Conservation (phyloP, 2,888 invertebrate species). For the Anthrax anthrax region DNA sequence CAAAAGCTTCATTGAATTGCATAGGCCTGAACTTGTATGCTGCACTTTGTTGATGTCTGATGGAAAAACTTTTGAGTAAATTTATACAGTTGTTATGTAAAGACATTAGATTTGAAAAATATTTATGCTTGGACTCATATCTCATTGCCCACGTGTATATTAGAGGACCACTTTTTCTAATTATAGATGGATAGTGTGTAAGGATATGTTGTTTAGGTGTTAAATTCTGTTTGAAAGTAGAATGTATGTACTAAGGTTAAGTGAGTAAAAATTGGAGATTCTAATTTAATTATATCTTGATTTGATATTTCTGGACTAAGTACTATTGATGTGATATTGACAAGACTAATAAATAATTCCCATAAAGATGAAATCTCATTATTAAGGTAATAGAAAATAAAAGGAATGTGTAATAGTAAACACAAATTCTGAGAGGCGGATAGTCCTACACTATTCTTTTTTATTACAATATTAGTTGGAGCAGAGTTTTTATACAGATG, state of each 20-base stretch:
- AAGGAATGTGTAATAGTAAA: not conserved
- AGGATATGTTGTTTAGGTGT: conserved; percentile 1
- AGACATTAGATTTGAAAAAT: not conserved
- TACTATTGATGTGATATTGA: not conserved
- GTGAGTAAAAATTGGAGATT: not conserved
- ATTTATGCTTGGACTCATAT: conserved; percentile 1
- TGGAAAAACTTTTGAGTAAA: not conserved
- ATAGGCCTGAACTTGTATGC: not conserved
- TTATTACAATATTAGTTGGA: not conserved
- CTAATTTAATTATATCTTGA: not conserved
- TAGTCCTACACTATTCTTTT: not conserved
- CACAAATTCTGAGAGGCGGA: too few species aligned
- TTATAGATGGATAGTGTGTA: conserved; percentile 2
- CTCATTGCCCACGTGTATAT: conserved; percentile 1
- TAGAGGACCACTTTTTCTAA: not conserved
- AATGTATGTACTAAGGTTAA: not conserved
- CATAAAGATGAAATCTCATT: not conserved
- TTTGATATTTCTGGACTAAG: not conserved
- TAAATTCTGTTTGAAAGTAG: not conserved
- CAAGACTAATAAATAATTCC: not conserved
- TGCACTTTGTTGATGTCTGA: conserved; percentile 1
- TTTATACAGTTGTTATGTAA: not conserved
- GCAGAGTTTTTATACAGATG: not conserved
- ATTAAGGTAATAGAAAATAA: not conserved
- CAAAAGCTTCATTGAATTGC: not conserved